phyloP scores from a whole-genome alignment of 2,113 vertebrate genomes.

The Nothoprocta pentlandii region DNA sequence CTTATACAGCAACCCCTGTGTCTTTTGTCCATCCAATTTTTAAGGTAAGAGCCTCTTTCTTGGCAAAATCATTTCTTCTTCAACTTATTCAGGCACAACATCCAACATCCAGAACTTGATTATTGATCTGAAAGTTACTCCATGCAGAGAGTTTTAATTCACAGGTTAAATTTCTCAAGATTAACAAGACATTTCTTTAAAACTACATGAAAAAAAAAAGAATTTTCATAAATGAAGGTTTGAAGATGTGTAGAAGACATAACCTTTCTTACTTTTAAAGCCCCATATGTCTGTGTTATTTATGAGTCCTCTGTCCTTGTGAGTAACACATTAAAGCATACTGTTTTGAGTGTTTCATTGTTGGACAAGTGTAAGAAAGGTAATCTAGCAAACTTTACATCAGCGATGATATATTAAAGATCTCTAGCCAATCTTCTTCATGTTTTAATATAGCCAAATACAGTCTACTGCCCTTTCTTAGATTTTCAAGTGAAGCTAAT shows the following conservation, averaged over 20 bases:
- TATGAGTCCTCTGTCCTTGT: neutral
- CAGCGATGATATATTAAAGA: neutral
- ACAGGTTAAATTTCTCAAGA: neutral
- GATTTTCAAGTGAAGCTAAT: neutral
- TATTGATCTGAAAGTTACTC: neutral
- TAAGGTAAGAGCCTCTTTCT: neutral
- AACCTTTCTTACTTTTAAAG: neutral
- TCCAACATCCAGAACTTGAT: accelerated
- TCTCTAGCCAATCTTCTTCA: neutral
- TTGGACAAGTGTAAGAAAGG: neutral
- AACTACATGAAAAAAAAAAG: neutral
- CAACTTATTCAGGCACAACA: neutral
- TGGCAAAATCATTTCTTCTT: neutral
- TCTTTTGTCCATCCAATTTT: neutral
- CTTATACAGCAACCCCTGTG: neutral
- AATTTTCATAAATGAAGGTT: neutral
- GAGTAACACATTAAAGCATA: neutral
- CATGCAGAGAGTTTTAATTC: neutral
- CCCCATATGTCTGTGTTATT: neutral
- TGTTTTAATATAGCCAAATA: neutral
- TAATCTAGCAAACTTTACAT: neutral
- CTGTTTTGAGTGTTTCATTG: neutral
- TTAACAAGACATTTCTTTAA: neutral
- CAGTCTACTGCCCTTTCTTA: neutral
- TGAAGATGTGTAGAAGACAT: neutral